phyloP scores from a whole-genome alignment of 2,797 vertebrate genomes.

The Anisognathus igniventris region DNA sequence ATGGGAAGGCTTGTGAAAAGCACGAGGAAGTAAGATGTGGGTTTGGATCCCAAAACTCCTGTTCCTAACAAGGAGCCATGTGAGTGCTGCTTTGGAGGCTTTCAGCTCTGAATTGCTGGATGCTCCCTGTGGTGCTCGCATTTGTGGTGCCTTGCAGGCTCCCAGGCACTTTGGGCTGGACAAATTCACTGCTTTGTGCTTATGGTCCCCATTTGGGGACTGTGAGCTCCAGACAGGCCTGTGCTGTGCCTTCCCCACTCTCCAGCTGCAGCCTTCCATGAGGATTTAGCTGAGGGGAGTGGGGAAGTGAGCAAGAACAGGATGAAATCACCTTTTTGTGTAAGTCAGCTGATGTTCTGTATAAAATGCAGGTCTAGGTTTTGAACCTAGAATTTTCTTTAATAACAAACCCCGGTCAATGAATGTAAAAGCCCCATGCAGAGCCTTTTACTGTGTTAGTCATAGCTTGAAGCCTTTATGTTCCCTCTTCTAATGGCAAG shows the following conservation, averaged over 20 bases:
- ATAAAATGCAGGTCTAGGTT: slow-evolving; percentile 43
- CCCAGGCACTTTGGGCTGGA: rapidly evolving
- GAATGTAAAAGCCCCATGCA: slow-evolving; percentile 63
- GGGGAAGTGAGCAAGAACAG: not conserved
- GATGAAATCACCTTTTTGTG: not conserved
- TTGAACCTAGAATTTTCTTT: slow-evolving; percentile 66
- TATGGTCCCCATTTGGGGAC: not conserved
- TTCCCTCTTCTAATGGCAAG: slow-evolving; percentile 71
- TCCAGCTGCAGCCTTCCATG: not conserved
- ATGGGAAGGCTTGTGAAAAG: slow-evolving; percentile 6
- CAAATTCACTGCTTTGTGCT: rapidly evolving
- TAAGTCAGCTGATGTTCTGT: not conserved
- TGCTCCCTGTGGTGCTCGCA: rapidly evolving
- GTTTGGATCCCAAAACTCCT: slow-evolving; percentile 25
- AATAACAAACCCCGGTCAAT: slow-evolving; percentile 67
- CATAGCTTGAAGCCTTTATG: slow-evolving; percentile 75
- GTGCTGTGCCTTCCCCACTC: not conserved
- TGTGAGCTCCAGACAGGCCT: not conserved
- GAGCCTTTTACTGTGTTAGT: slow-evolving; percentile 72
- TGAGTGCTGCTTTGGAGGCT: not conserved
- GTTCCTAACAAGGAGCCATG: not conserved
- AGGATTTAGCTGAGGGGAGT: not conserved
- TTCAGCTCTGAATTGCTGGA: not conserved
- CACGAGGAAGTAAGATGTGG: not conserved
- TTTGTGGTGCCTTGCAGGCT: rapidly evolving